phyloP scores from a whole-genome alignment of 1,140 invertebrate genomes.

The Laupala kohalensis region DNA sequence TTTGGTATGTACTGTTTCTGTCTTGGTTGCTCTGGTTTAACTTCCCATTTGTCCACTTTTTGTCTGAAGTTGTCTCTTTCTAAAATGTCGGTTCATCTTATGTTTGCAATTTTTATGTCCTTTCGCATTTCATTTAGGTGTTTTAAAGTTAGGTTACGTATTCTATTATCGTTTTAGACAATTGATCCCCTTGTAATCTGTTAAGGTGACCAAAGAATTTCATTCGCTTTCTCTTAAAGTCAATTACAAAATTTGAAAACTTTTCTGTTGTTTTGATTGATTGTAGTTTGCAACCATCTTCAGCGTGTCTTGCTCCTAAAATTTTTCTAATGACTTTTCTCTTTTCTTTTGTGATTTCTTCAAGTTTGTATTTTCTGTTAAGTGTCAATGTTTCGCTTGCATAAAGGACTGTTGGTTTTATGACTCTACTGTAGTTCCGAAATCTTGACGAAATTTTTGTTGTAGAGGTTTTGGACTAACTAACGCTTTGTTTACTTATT shows the following conservation, averaged over 20 bases:
- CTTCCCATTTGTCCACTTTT: no score
- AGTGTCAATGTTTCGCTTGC: no score
- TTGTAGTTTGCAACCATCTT: neutral
- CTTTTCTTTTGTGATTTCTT: no score
- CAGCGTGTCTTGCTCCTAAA: neutral
- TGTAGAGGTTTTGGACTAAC: no score
- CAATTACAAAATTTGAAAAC: neutral
- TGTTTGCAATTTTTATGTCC: neutral
- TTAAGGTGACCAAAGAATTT: slow-evolving; percentile 2
- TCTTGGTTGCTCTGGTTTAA: no score
- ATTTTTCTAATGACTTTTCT: no score
- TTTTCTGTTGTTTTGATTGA: slow-evolving; percentile 3
- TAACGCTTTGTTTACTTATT: no score
- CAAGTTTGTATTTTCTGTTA: no score
- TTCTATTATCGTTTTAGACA: neutral
- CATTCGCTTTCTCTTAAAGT: slow-evolving; percentile 2
- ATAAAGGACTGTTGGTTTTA: no score
- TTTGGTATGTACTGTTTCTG: no score
- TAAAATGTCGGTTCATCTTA: neutral
- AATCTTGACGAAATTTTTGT: no score
- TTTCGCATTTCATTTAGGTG: neutral
- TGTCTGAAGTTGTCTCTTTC: neutral
- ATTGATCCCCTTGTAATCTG: slow-evolving; percentile 3
- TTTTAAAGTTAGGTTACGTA: neutral
- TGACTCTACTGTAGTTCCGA: no score